Evolutionary conservation across 92 coral and sea anemone species (phyloP).

Genomic region (Blastomussa wellsi): DNA sequence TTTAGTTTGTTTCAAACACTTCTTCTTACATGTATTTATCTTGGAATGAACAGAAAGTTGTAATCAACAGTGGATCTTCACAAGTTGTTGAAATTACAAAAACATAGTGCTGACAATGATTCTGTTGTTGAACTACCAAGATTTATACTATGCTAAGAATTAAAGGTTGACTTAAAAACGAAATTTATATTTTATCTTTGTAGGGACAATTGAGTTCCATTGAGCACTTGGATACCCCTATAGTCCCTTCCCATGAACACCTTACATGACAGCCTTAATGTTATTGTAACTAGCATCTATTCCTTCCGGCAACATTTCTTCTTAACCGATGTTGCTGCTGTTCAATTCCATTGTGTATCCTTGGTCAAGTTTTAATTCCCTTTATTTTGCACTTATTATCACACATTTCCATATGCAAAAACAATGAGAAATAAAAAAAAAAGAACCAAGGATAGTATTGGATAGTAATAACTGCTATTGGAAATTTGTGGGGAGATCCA

Average conservation of each 20-base stretch:
- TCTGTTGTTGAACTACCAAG: conserved; percentile 24
- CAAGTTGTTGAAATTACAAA: conserved; percentile 5
- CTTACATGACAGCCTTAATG: conserved; percentile 12
- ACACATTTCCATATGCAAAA: too few relatives aligned
- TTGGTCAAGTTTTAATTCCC: too few relatives aligned
- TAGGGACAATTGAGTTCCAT: conserved; percentile 10
- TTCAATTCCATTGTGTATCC: too few relatives aligned
- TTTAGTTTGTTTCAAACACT: conserved; percentile 16
- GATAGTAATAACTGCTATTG: too few relatives aligned
- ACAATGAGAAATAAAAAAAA: too few relatives aligned
- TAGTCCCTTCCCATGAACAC: conserved; percentile 24
- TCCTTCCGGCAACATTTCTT: too few relatives aligned
- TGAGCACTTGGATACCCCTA: conserved; percentile 12
- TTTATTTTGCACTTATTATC: too few relatives aligned
- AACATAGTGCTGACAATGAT: conserved; percentile 28
- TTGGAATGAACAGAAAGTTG: conserved; percentile 34
- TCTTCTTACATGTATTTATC: not conserved
- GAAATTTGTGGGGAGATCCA: too few relatives aligned
- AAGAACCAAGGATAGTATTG: too few relatives aligned
- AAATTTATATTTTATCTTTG: conserved; percentile 21
- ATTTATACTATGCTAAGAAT: not conserved
- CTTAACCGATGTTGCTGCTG: too few relatives aligned
- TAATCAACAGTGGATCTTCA: conserved; percentile 23
- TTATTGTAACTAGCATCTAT: conserved; percentile 19
- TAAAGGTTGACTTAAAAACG: conserved; percentile 15